Evolutionary conservation across 1,140 invertebrate species (phyloP).

Genomic region (Zophobas atratus): DNA sequence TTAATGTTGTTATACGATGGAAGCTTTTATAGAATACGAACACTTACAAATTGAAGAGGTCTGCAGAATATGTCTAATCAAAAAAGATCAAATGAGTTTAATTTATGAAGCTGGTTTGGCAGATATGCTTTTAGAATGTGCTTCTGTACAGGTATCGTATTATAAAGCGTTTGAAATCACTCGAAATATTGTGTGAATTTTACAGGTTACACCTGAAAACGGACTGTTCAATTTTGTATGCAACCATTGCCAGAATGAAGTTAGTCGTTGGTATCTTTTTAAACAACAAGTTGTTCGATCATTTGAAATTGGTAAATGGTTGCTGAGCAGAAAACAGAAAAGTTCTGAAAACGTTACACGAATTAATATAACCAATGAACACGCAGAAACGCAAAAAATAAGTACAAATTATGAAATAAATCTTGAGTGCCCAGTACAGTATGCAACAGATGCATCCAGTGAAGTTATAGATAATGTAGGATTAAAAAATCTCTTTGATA

Average conservation of each 20-base stretch:
- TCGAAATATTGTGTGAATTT: background rate
- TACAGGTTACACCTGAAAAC: constrained; percentile 47
- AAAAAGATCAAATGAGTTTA: constrained; percentile 52
- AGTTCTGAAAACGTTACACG: background rate
- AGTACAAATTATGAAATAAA: background rate
- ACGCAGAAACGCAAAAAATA: background rate
- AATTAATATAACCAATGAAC: background rate
- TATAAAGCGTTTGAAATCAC: too few relatives aligned
- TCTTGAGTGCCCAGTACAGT: background rate
- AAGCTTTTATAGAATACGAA: constrained; percentile 46
- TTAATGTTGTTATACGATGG: constrained; percentile 4
- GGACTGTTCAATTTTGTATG: constrained; percentile 52
- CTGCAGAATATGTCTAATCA: constrained; percentile 48
- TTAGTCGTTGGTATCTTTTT: constrained; percentile 50
- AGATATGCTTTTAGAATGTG: constrained; percentile 51
- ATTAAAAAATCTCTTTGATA: background rate
- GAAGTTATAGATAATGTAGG: background rate
- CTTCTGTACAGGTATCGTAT: constrained; percentile 44
- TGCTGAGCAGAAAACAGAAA: constrained; percentile 32
- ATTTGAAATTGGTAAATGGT: constrained; percentile 49
- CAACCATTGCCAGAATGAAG: constrained; percentile 48
- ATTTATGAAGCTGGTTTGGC: constrained; percentile 50
- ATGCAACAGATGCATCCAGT: background rate
- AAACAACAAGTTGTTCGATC: constrained; percentile 50
- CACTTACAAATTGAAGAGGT: constrained; percentile 52